phyloP scores from a whole-genome alignment of 1,140 invertebrate genomes.

The Drosophila miranda region DNA sequence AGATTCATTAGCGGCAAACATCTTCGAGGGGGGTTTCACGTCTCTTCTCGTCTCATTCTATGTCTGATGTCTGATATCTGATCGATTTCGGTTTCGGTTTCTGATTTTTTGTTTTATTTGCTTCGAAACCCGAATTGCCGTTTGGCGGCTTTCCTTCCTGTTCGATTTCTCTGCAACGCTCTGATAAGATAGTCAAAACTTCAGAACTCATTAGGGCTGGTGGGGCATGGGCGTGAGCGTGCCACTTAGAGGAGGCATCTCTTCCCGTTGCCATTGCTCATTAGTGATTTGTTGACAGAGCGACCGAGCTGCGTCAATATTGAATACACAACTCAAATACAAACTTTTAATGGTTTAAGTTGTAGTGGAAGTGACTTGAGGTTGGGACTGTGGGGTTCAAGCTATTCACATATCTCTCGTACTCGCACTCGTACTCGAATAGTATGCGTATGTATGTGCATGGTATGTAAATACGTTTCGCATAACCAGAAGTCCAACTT shows the following conservation, averaged over 20 bases:
- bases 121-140: background rate
- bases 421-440: too few relatives aligned
- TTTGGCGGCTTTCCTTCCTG: conserved; percentile 5
- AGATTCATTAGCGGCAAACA: conserved; percentile 8
- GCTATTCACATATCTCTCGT: too few relatives aligned
- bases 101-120: too few relatives aligned
- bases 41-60: too few relatives aligned
- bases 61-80: background rate
- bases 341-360: conserved; percentile 24
- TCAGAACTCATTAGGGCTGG: conserved; percentile 12
- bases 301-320: conserved; percentile 45
- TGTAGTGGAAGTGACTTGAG: conserved; percentile 4
- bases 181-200: conserved; percentile 36
- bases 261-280: conserved; percentile 1
- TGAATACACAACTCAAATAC: conserved; percentile 10
- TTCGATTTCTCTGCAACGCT: background rate
- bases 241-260: background rate
- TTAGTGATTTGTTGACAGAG: conserved; percentile 37
- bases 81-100: too few relatives aligned
- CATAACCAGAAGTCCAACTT: too few relatives aligned
- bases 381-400: background rate
- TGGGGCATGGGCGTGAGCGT: conserved; percentile 14
- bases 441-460: too few relatives aligned
- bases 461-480: too few relatives aligned
- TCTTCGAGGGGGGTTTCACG: too few relatives aligned